Evolutionary conservation across 2,888 invertebrate genomes (phyloP).

Genomic region (Pecten maximus): DNA sequence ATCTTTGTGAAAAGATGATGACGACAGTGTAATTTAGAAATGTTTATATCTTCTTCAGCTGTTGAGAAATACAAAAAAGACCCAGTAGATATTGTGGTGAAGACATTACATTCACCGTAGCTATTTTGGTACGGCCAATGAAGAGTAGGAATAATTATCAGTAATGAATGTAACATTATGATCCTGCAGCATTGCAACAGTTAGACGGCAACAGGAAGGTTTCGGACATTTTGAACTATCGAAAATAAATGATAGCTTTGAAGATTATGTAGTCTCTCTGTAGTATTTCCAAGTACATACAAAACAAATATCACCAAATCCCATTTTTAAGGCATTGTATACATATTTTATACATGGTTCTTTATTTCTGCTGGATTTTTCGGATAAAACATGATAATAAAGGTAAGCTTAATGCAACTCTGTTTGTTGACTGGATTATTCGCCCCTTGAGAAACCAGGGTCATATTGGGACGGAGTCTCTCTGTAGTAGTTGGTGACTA

Average conservation of each 20-base stretch:
- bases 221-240: neutral
- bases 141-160: neutral
- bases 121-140: neutral
- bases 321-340: too few species aligned
- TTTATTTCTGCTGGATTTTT: too few species aligned
- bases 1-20: neutral
- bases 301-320: too few species aligned
- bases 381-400: too few species aligned
- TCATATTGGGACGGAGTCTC: too few species aligned
- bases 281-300: neutral
- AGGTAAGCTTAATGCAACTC: too few species aligned
- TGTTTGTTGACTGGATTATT: too few species aligned
- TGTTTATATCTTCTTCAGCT: neutral
- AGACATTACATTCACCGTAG: neutral
- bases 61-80: neutral
- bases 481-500: too few species aligned
- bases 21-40: neutral
- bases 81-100: neutral
- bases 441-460: too few species aligned
- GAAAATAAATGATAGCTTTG: neutral
- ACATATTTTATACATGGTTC: too few species aligned
- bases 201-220: neutral
- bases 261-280: neutral
- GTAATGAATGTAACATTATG: neutral
- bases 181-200: neutral